Percentiles rank a stretch among this genome's conserved stretches.
Evolutionary conservation across 1,140 invertebrate species (phyloP).

Genomic region (Schmidtea mediterranea): DNA sequence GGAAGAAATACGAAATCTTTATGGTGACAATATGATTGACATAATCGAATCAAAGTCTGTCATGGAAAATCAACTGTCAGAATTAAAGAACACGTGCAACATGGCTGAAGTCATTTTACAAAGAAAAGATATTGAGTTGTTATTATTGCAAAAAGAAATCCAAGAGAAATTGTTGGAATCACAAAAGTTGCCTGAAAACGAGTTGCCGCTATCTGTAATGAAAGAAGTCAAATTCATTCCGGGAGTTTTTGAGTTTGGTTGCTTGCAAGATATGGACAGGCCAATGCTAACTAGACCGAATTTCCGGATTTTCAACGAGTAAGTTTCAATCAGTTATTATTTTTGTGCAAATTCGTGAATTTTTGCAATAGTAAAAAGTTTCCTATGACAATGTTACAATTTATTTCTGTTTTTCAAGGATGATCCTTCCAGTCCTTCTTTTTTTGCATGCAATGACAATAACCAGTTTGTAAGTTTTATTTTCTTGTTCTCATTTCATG

Average conservation of each 20-base stretch:
- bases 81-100: slow-evolving; percentile 24
- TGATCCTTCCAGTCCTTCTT: too few species aligned
- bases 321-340: too few species aligned
- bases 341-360: too few species aligned
- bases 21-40: slow-evolving; percentile 22
- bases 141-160: slow-evolving; percentile 26
- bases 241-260: slow-evolving; percentile 19
- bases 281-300: slow-evolving; percentile 11
- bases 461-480: too few species aligned
- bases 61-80: slow-evolving; percentile 20
- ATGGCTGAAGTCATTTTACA: slow-evolving; percentile 25
- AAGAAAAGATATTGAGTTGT: slow-evolving; percentile 27
- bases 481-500: too few species aligned
- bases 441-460: too few species aligned
- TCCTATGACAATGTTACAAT: too few species aligned
- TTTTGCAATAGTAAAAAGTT: too few species aligned
- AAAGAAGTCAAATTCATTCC: slow-evolving; percentile 20
- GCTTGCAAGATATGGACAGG: slow-evolving; percentile 15
- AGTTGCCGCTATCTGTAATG: slow-evolving; percentile 16
- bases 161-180: slow-evolving; percentile 24
- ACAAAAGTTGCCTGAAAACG: slow-evolving; percentile 16
- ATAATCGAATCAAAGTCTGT: slow-evolving; percentile 19
- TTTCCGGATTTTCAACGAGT: too few species aligned
- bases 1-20: slow-evolving; percentile 22
- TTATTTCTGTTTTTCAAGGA: too few species aligned